A percentile compares a stretch with the other conserved stretches of the same genome.
Evolutionary conservation across 2,888 invertebrate species (phyloP).

Genomic region (Apodemia hepburni): DNA sequence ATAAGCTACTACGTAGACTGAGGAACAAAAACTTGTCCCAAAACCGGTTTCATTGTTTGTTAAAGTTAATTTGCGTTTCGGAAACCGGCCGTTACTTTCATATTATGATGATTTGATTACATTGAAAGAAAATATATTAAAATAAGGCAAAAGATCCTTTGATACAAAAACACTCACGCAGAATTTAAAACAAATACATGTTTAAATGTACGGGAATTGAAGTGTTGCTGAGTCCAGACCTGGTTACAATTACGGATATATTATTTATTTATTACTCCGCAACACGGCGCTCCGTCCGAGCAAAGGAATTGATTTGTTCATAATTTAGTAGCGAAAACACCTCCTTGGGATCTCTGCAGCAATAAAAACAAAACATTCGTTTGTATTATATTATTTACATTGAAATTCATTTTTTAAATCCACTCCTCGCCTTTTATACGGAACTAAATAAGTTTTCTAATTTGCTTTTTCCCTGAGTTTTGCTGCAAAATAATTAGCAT

Average conservation of each 20-base stretch:
- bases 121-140: no score
- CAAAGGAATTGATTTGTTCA: slow-evolving; percentile 78
- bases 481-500: slow-evolving; percentile 50
- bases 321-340: slow-evolving; percentile 75
- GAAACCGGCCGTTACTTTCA: no score
- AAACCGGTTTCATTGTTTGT: no score
- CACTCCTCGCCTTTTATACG: slow-evolving; percentile 40
- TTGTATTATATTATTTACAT: slow-evolving; percentile 69
- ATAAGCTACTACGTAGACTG: no score
- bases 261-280: slow-evolving; percentile 73
- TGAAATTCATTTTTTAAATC: slow-evolving; percentile 43
- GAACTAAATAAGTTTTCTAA: slow-evolving; percentile 42
- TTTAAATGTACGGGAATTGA: slow-evolving; percentile 32
- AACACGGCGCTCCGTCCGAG: slow-evolving; percentile 54
- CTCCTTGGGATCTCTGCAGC: slow-evolving; percentile 61
- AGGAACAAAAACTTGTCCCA: no score
- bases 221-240: slow-evolving; percentile 43
- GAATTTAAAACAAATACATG: slow-evolving; percentile 15
- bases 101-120: no score
- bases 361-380: slow-evolving; percentile 75
- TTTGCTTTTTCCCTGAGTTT: slow-evolving; percentile 37
- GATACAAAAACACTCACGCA: no score
- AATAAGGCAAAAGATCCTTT: no score
- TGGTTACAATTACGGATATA: slow-evolving; percentile 70
- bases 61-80: no score